Base-by-base conservation (phyloP, 2,888 invertebrate species). In the Asteroscopus sphinx region DNA sequence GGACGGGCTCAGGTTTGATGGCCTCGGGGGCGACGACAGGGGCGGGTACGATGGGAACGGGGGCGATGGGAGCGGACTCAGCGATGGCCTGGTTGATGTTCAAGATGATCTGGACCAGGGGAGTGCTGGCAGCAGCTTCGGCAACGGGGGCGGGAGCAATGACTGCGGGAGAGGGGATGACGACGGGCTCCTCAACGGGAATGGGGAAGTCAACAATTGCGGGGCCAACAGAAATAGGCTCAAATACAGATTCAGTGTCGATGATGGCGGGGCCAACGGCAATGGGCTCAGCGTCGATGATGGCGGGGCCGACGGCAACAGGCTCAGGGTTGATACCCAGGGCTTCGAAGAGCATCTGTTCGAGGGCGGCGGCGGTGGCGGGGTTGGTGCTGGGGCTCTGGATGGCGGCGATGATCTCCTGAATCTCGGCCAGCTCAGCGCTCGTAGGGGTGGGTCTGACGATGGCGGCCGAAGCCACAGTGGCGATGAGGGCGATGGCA, bases 331-430 rank as follows among this genome's bases (percentile, higher is more conserved):
- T 36, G 30, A 58, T 4, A 3, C 64, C 70, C n/a, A 71, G 42
- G 13, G 45, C 7, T 15, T 71, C 67, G 7, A 46, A 30, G 46
- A 76, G 46, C 71, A 76, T 62, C 44, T 63, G 42, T 36, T 73
- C 68, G 28, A 77, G 73, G 40, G 79, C 79, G 44, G 62, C 81
- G 48, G 83, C 86, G 77, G 86, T 86, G 69, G 85, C 86, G 62
- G 85, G 85, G 79, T 86, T 71, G 59, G 86, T 85, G 84, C 80
- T 80, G 65, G 86, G 86, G 83, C 81, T 85, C 54, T 85, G 64
- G 83, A 88, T 88, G 70, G 88, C 87, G 46, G 77, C 83, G 51
- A 88, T 68, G 76, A 88, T 85, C 64, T 81, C 77, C 65, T 80
- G 68, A 62, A 87, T 41, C 75, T 83, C 76, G 12, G 74, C 65